These are phyloP conservation scores for Paramormyrops hopkinsi DNA, from an alignment of 2,797 vertebrate genomes.

Conservation along the genomic window DNA sequence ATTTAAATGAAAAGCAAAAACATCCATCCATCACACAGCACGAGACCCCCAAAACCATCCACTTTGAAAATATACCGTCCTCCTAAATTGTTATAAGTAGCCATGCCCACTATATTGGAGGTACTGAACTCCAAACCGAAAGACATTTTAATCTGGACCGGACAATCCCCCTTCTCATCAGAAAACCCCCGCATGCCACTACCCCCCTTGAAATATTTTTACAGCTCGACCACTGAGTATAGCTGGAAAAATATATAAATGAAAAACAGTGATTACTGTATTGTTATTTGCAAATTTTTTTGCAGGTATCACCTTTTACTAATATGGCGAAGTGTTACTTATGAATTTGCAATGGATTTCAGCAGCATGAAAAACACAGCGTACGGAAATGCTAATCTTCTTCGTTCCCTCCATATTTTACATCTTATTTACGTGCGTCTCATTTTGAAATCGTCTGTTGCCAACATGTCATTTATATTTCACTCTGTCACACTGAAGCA, in stretches of 20 bases:
- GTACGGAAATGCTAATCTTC: neutral
- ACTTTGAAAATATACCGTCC: neutral
- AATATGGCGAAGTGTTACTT: neutral
- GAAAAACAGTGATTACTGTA: neutral
- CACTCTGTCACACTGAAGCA: neutral
- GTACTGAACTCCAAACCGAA: neutral
- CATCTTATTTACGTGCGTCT: neutral
- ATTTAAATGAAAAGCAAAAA: neutral
- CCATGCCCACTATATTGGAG: neutral
- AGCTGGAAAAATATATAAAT: neutral
- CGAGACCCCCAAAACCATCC: neutral
- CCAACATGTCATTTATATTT: conserved; percentile 10
- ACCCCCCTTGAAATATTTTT: neutral
- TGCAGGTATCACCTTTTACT: neutral
- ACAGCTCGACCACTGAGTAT: neutral
- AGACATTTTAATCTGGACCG: neutral
- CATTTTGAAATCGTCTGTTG: neutral
- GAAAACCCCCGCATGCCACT: neutral
- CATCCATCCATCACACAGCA: neutral
- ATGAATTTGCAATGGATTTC: neutral
- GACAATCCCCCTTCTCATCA: neutral
- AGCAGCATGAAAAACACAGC: neutral
- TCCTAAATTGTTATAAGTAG: neutral
- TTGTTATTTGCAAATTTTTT: neutral
- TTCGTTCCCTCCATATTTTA: neutral